A percentile compares a stretch with the other conserved stretches of the same genome.
These are phyloP conservation scores for Scomber japonicus DNA, from an alignment of 2,113 vertebrate species.

Conservation along the genomic window DNA sequence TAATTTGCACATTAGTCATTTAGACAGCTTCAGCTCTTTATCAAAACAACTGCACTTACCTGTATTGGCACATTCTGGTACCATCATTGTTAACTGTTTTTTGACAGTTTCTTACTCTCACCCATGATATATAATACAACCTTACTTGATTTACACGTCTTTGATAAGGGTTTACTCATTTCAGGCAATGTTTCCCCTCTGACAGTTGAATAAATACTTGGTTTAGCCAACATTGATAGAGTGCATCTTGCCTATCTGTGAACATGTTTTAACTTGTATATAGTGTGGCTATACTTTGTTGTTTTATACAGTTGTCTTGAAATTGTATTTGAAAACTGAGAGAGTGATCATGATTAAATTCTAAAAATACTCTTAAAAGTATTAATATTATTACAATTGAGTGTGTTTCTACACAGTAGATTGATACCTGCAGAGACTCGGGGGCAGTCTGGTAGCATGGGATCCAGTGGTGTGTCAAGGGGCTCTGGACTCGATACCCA, in stretches of 20 bases:
- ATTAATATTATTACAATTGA: neutral
- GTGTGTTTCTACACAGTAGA: constrained; percentile 3
- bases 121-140: constrained; percentile 5
- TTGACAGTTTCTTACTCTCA: neutral
- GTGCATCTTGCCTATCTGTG: neutral
- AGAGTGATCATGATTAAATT: neutral
- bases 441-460: constrained; percentile 96
- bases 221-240: no score
- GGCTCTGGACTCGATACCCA: constrained; percentile 97
- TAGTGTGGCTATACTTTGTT: neutral
- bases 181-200: neutral
- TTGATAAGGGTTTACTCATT: neutral
- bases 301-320: neutral
- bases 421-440: constrained; percentile 96
- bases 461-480: constrained; percentile 91
- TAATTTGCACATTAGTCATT: neutral
- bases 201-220: neutral
- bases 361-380: neutral
- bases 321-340: neutral
- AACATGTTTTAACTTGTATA: neutral
- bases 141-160: neutral
- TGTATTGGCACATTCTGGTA: neutral
- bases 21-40: neutral
- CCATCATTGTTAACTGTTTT: neutral
- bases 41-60: neutral